Evolutionary conservation across 2,888 invertebrate genomes (phyloP), one percentile per base, ranked within the genome.

Genomic region (Rapana venosa): DNA sequence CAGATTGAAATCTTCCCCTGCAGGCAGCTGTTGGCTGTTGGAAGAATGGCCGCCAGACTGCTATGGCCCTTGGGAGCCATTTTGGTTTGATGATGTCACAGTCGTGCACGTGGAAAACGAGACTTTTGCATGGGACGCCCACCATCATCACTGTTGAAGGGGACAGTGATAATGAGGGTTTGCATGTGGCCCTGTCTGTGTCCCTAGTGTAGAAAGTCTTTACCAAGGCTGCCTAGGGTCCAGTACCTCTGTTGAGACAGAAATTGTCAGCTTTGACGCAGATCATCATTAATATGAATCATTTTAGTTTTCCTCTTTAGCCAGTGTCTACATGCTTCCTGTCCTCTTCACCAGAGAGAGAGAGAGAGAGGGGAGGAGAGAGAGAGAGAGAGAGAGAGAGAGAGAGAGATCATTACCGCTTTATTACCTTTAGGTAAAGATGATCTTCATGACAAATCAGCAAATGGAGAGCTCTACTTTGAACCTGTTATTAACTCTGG

Each of bases 331-430:
- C n/a, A n/a, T n/a, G n/a, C n/a, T n/a, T n/a, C n/a, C 47, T 47
- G 8, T 47, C 47, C 47, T 8, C 47, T n/a, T 47, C 47, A 47
- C 47, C 47, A 32, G 32, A 79, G 77, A 79, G 77, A 79, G 77
- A 79, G 77, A 79, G 77, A 79, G 77, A 35, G 77, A 32, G 77
- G 32, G 32, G n/a, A 13, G 22, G 30, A 79, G 79, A 79, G 35
- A 79, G 79, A 79, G 36, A 79, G 81, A 36, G 81, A 36, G 81
- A 36, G 81, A 81, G 81, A 81, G 81, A 81, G 36, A 81, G 81
- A 81, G 20, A 81, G 81, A 79, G 32, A 35, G 32, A 74, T 8
- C 36, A 0, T 32, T 83, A 30, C 26, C 58, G 11, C 30, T 58
- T 30, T 85, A 85, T 85, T 58, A 30, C 30, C 30, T 58, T 11